Evolutionary conservation across 1,140 invertebrate genomes (phyloP).

Genomic region (Lethrus apterus): DNA sequence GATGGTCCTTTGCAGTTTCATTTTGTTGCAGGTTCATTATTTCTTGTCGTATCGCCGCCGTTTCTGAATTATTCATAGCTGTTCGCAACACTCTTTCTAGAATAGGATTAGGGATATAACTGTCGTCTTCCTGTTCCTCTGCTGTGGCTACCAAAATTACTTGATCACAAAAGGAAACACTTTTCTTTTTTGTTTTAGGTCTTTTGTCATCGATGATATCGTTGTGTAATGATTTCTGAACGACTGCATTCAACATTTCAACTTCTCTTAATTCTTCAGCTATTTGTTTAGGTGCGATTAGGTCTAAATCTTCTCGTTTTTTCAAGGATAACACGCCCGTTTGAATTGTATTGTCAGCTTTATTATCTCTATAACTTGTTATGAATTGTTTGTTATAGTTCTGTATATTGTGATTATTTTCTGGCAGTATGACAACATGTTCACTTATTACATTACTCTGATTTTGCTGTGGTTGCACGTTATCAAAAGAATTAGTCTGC

Average conservation of each 20-base stretch:
- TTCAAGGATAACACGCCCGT: slow-evolving; percentile 24
- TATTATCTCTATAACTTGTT: slow-evolving; percentile 3
- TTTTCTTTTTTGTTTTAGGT: slow-evolving; percentile 76
- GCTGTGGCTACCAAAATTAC: slow-evolving; percentile 86
- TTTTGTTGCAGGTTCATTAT: slow-evolving; percentile 44
- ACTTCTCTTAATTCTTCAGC: slow-evolving; percentile 48
- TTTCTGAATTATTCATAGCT: slow-evolving; percentile 66
- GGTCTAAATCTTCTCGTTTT: slow-evolving; percentile 26
- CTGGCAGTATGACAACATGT: too few relatives aligned
- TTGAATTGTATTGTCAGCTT: slow-evolving; percentile 17
- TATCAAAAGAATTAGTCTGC: too few relatives aligned
- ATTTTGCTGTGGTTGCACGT: too few relatives aligned
- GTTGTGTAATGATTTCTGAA: slow-evolving; percentile 40
- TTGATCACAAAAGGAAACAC: slow-evolving; percentile 89
- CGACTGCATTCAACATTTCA: slow-evolving; percentile 46
- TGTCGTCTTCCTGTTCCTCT: slow-evolving; percentile 83
- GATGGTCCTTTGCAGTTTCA: slow-evolving; percentile 25
- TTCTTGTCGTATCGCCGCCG: slow-evolving; percentile 47
- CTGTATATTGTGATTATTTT: slow-evolving; percentile 19
- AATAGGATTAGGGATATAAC: slow-evolving; percentile 86
- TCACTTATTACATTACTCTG: too few relatives aligned
- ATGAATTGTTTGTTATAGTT: slow-evolving; percentile 1
- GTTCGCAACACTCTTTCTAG: slow-evolving; percentile 76
- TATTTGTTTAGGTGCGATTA: slow-evolving; percentile 37
- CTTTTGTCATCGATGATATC: slow-evolving; percentile 16